Base-by-base conservation (phyloP, 2,888 invertebrate genomes). In the Yponomeuta cagnagella region DNA sequence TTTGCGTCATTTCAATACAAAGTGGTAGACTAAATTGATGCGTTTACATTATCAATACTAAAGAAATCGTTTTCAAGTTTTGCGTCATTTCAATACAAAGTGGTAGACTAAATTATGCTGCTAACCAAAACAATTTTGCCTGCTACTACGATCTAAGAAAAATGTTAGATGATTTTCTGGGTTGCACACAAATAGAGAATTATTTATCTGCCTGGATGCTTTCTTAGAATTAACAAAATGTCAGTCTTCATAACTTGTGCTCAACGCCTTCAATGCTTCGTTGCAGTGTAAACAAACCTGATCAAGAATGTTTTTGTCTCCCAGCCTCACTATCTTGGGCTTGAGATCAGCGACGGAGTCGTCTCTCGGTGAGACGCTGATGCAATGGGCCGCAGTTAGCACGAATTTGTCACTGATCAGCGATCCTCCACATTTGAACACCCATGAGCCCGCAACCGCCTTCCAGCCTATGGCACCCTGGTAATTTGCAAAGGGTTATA, bases 321-420 rank as follows among this genome's bases (percentile, higher is more conserved):
- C 82, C 12, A 83, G 76, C 68, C 82, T 75, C 9, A 82, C 80
- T n/a, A 82, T 80, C 71, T 80, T 78, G 6, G 83, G 82, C 1
- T 72, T 71, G 1, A 73, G 63, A 31, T 77, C 76, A 12, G 74
- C 74, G 0, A 81, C 69, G 0, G 73, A 74, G 1, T 75, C 70
- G 43, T 82, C 82, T 4, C 63, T 68, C 0, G 70, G 31, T 0
- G 79, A 73, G 0, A 77, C 73, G 5, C 73, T 74, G 0, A 77
- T 78, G 75, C 95, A 95, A 78, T 95, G 95, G 0, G 94, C 95
- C 0, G 95, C 95, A 0, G 95, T 95, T 37, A 95, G 77, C 8
- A 95, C 89, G 78, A 92, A 95, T 68, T 84, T 87, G 10, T 93
- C 86, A 70, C 94, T 94, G 66, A 96, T 93, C 4, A 96, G 82